Evolutionary conservation across 2,113 vertebrate genomes (phyloP), one percentile per base, ranked within the genome.

Genomic region (Spea multiplicata): DNA sequence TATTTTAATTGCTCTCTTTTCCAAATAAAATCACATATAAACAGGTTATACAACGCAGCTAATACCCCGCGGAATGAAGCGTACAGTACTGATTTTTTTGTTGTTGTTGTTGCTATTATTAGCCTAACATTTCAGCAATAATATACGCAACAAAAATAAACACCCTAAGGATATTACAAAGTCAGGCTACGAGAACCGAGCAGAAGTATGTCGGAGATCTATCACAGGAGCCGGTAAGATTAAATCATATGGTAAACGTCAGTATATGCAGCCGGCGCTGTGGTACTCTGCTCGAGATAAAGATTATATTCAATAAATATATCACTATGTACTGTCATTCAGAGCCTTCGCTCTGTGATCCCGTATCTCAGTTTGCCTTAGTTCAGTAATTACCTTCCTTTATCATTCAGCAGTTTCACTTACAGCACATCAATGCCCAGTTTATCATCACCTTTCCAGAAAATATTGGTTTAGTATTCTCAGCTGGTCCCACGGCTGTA

Each of bases 231-330:
- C 14, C 13, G 16, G 12, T 30, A 45, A 73, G 71, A 80, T 80
- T 74, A 80, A 74, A 80, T 80, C 78, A 61, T 68, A 80, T 59
- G 66, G 78, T 59, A 49, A 44, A 50, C 57, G 55, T 68, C 70
- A 48, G 71, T 80, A 68, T 80, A 68, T 80, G 71, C 78, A 74
- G 78, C 64, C 65, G 44, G 46, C 53, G 10, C 53, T 61, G n/a
- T 44, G 71, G 78, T 74, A 68, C 52, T 12, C 45, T n/a, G 71
- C 78, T 73, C 61, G 16, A 68, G 71, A 74, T 74, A 80, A 73
- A 80, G 78, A 80, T 68, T 74, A 80, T 80, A 59, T 50, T 80
- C 78, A 67, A 80, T 68, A 80, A 80, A 80, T 80, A 68, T 68
- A 80, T 80, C 78, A 74, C 64, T 13, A 4, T 52, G 16, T 16